Evolutionary conservation across 2,888 invertebrate species (phyloP).

Genomic region (Nasonovia ribisnigri): DNA sequence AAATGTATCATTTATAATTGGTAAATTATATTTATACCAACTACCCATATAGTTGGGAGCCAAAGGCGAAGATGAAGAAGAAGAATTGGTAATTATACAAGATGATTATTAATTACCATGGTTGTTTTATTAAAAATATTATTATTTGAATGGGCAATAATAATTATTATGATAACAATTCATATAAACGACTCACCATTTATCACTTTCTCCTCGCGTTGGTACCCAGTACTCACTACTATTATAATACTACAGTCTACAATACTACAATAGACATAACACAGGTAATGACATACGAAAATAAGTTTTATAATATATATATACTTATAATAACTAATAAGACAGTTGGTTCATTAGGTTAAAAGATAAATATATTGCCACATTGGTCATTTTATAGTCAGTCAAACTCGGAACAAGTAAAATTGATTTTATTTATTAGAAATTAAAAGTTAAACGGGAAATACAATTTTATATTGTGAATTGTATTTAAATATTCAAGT

Average conservation of each 20-base stretch:
- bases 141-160: not conserved
- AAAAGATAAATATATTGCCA: not conserved
- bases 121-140: not conserved
- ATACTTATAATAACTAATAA: not conserved
- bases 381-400: not conserved
- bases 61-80: too few species aligned
- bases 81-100: too few species aligned
- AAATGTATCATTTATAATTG: not conserved
- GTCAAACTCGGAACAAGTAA: not conserved
- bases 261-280: not conserved
- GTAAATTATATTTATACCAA: not conserved
- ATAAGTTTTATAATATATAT: not conserved
- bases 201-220: slow-evolving; percentile 8
- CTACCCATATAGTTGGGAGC: not conserved
- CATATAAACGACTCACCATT: not conserved
- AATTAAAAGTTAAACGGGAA: not conserved
- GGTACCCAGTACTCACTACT: not conserved
- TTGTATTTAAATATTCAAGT: not conserved
- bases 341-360: not conserved
- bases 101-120: not conserved
- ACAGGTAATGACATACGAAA: not conserved
- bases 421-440: not conserved
- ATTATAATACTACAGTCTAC: not conserved
- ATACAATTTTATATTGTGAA: not conserved
- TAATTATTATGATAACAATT: slow-evolving; percentile 2